These are phyloP conservation scores for Macrophya annulata DNA, from an alignment of 2,888 invertebrate species.

Conservation along the genomic window DNA sequence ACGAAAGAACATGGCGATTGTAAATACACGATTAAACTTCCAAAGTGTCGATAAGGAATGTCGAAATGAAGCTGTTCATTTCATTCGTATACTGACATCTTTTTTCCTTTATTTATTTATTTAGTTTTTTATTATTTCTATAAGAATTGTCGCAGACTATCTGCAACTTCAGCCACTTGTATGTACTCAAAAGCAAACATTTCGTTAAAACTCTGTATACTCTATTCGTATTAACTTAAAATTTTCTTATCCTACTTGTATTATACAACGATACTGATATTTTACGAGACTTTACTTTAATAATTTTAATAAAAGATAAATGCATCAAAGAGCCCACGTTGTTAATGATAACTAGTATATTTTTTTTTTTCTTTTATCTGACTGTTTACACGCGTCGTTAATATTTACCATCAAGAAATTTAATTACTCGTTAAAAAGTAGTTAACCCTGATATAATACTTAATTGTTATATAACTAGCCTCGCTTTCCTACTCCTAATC, in stretches of 20 bases:
- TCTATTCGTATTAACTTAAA: neutral
- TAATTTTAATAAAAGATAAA: neutral
- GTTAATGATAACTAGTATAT: neutral
- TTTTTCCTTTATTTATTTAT: neutral
- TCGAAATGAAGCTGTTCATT: constrained; percentile 14
- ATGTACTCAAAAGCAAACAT: neutral
- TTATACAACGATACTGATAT: neutral
- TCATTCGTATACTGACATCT: neutral
- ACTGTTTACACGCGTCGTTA: neutral
- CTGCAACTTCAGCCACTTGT: no score
- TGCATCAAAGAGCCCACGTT: neutral
- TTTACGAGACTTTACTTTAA: neutral
- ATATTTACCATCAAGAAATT: neutral
- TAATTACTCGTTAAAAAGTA: neutral
- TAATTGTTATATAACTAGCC: neutral
- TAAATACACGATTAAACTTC: constrained; percentile 22
- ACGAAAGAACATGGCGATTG: constrained; percentile 14
- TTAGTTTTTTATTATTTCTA: neutral
- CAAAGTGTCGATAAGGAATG: neutral
- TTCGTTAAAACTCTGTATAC: no score
- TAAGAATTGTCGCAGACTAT: no score
- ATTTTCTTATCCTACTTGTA: neutral
- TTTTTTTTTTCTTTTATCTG: neutral
- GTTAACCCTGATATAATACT: neutral
- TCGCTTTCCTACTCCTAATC: neutral